Percentiles rank a stretch among this genome's conserved stretches.
Evolutionary conservation across 2,797 vertebrate genomes (phyloP).

Genomic region (Meda fulgida): DNA sequence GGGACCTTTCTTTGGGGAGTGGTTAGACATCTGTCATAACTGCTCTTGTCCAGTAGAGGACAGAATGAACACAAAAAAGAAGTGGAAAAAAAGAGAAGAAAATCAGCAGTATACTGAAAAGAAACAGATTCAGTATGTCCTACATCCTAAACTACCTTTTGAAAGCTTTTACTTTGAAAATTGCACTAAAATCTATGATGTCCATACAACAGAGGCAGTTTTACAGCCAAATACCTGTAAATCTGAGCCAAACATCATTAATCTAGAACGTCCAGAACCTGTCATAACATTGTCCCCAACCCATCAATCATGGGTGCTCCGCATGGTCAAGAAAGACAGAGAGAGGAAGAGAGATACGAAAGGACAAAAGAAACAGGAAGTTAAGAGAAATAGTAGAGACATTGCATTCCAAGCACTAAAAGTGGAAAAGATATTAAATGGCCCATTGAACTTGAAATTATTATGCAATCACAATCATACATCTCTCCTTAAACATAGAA

Average conservation of each 20-base stretch:
- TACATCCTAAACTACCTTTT: not conserved
- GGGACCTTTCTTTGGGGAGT: not conserved
- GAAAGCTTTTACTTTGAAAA: constrained; percentile 1
- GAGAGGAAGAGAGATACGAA: constrained; percentile 22
- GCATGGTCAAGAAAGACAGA: constrained; percentile 41
- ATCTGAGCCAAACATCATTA: constrained; percentile 26
- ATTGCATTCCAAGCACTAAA: not conserved
- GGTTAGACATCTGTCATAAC: not conserved
- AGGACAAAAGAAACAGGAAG: not conserved
- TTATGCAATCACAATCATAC: not conserved
- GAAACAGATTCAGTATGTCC: not conserved
- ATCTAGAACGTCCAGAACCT: constrained; percentile 16
- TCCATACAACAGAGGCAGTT: not conserved
- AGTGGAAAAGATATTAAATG: not conserved
- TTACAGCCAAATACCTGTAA: constrained; percentile 23
- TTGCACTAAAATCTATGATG: constrained; percentile 4
- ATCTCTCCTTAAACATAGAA: not conserved
- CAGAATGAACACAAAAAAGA: constrained; percentile 11
- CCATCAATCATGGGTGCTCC: constrained; percentile 43
- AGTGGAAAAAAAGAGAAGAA: not conserved
- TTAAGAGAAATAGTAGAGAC: not conserved
- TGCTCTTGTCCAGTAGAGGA: constrained; percentile 42
- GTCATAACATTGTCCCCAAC: constrained; percentile 34
- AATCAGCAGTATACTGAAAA: not conserved
- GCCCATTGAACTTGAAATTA: not conserved